Evolutionary conservation across 2,797 vertebrate species (phyloP).

Genomic region (Pristis pectinata): DNA sequence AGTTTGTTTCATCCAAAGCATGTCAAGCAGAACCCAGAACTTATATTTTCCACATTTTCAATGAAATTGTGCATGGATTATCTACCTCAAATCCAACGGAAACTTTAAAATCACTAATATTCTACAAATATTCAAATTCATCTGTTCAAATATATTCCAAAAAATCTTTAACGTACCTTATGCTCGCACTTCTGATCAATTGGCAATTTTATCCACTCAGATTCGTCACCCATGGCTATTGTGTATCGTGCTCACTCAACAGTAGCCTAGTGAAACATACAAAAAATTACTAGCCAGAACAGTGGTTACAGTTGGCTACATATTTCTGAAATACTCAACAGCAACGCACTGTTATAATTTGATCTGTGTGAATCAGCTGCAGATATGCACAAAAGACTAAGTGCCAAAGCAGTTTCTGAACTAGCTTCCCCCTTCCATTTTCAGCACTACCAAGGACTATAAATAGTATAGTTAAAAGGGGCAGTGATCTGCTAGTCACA

Average conservation of each 20-base stretch:
- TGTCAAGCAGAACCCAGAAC: background rate
- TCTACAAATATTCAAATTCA: background rate
- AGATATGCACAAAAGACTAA: too few species aligned
- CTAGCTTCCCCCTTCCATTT: too few species aligned
- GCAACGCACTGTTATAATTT: background rate
- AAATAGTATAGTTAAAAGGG: too few species aligned
- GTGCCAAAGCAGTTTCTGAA: too few species aligned
- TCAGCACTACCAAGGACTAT: too few species aligned
- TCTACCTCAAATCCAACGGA: background rate
- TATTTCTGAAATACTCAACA: background rate
- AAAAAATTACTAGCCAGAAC: background rate
- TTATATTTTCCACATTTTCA: background rate
- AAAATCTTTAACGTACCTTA: constrained; percentile 66
- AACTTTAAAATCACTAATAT: background rate
- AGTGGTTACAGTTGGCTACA: background rate
- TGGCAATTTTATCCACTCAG: constrained; percentile 94
- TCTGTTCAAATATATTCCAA: background rate
- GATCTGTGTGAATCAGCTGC: background rate
- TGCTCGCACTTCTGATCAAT: constrained; percentile 97
- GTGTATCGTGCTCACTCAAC: constrained; percentile 40
- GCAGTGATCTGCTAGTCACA: background rate
- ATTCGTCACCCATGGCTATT: constrained; percentile 89
- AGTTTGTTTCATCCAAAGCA: background rate
- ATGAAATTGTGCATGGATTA: background rate
- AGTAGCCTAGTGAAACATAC: constrained; percentile 4